Evolutionary conservation across 2,797 vertebrate species (phyloP).

Genomic region (Urosaurus nigricauda): DNA sequence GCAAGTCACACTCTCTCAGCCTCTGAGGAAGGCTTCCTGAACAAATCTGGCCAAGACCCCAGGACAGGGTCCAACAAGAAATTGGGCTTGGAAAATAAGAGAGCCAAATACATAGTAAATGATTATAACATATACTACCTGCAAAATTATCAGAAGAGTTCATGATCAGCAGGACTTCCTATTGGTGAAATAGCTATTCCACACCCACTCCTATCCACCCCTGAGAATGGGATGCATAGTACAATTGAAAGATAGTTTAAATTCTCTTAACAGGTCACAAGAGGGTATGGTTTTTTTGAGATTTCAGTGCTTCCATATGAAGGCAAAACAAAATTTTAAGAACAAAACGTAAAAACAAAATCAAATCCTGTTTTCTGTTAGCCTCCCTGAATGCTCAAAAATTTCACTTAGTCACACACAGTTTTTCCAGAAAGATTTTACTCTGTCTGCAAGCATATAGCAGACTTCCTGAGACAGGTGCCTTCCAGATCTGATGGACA

Average conservation of each 20-base stretch:
- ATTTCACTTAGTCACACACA: background rate
- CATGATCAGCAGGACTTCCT: constrained; percentile 42
- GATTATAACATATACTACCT: background rate
- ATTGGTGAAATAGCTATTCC: constrained; percentile 46
- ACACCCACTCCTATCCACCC: background rate
- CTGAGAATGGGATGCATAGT: constrained; percentile 47
- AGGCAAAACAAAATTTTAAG: constrained; percentile 71
- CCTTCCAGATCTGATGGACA: too few species aligned
- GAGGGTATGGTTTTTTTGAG: constrained; percentile 65
- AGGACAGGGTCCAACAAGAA: too few species aligned
- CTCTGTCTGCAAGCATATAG: too few species aligned
- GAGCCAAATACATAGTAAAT: background rate
- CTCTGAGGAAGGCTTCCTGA: too few species aligned
- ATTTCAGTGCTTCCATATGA: constrained; percentile 69
- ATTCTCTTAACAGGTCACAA: constrained; percentile 64
- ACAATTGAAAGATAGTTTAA: constrained; percentile 69
- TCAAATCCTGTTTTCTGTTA: constrained; percentile 55
- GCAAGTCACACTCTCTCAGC: too few species aligned
- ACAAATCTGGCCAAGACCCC: too few species aligned
- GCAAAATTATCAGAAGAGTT: background rate
- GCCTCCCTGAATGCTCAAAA: background rate
- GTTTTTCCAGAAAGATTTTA: background rate
- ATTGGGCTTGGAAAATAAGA: constrained; percentile 26
- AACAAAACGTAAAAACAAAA: constrained; percentile 31
- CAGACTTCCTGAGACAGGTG: too few species aligned